Conservation (phyloP, 2,797 vertebrate genomes). For the Peromyscus eremicus region DNA sequence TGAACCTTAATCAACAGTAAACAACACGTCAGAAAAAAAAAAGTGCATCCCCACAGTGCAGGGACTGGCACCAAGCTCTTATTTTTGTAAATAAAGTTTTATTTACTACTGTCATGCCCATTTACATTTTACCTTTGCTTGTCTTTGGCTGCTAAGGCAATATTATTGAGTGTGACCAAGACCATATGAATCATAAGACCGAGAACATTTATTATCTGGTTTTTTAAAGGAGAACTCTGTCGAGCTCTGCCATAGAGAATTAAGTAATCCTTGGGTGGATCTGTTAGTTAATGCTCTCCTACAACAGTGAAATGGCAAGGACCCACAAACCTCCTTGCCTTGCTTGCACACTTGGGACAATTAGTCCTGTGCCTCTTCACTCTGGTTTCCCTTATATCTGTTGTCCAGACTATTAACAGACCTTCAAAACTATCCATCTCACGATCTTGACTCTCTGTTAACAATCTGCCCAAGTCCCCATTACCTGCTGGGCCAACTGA, state of each 20-base stretch:
- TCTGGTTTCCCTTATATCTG: neutral
- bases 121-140: neutral
- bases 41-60: neutral
- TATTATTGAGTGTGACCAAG: neutral
- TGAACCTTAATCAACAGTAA: constrained; percentile 36
- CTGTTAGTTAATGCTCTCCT: neutral
- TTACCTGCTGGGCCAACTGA: neutral
- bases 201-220: constrained; percentile 40
- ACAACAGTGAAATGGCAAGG: rapidly evolving
- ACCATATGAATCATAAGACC: neutral
- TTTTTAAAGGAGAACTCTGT: constrained; percentile 25
- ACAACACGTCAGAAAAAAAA: neutral
- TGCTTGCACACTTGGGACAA: neutral
- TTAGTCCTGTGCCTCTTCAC: neutral
- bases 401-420: neutral
- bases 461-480: neutral
- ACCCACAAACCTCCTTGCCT: neutral
- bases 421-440: neutral
- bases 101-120: neutral
- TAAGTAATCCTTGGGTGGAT: neutral
- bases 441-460: neutral
- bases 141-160: neutral
- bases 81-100: constrained; percentile 71
- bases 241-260: neutral
- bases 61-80: neutral